These are phyloP conservation scores for Gallinago nigripennis DNA, from an alignment of 2,797 vertebrate species.

Conservation along the genomic window DNA sequence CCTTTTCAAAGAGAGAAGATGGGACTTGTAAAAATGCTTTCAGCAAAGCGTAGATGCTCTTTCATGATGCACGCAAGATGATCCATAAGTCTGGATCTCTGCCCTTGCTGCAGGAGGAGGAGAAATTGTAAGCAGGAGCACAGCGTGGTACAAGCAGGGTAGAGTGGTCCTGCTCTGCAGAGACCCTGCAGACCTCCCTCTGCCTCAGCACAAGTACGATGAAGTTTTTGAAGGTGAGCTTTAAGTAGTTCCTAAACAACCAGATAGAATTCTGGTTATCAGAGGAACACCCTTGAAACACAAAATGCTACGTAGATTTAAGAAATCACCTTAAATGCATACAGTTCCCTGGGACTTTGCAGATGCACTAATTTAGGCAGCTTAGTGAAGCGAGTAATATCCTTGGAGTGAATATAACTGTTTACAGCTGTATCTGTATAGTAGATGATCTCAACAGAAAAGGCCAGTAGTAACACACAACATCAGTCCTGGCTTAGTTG, in stretches of 20 bases:
- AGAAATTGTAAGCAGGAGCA: neutral
- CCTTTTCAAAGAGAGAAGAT: neutral
- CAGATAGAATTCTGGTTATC: neutral
- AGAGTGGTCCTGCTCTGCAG: neutral
- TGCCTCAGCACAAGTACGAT: neutral
- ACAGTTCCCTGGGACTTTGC: neutral
- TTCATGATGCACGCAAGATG: neutral
- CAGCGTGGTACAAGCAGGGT: neutral
- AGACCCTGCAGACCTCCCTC: neutral
- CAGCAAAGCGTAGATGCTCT: neutral
- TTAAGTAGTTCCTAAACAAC: neutral
- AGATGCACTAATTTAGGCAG: neutral
- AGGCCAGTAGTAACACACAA: neutral
- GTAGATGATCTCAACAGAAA: neutral
- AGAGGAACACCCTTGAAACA: neutral
- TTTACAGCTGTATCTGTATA: neutral
- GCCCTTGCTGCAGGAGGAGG: neutral
- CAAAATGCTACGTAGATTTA: fast-evolving
- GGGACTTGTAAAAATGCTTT: neutral
- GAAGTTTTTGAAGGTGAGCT: neutral
- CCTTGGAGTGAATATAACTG: neutral
- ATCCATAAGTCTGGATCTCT: neutral
- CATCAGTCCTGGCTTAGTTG: neutral
- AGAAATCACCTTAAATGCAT: neutral
- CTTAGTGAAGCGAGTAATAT: neutral